Evolutionary conservation across 1,140 invertebrate genomes (phyloP).

Genomic region (Aphelenchoides avenae): DNA sequence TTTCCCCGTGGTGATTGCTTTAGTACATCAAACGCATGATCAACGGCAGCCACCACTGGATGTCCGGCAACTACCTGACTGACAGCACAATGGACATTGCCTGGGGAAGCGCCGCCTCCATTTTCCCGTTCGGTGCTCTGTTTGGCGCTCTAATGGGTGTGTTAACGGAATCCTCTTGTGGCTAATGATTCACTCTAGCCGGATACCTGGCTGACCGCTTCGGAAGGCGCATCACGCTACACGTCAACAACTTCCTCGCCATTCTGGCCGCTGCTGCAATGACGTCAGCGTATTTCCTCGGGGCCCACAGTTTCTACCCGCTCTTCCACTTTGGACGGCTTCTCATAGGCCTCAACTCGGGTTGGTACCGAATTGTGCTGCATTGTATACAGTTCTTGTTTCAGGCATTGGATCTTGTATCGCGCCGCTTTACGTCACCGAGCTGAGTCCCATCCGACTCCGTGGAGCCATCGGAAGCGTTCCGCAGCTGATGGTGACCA

Average conservation of each 20-base stretch:
- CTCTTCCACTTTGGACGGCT: slow-evolving; percentile 29
- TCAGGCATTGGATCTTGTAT: too few species aligned
- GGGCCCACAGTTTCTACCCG: slow-evolving; percentile 25
- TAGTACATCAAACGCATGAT: slow-evolving; percentile 30
- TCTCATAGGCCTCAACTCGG: slow-evolving; percentile 31
- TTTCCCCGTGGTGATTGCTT: too few species aligned
- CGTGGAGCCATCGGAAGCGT: slow-evolving; percentile 76
- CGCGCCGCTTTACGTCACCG: too few species aligned
- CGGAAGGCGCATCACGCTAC: slow-evolving; percentile 18
- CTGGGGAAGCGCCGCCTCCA: too few species aligned
- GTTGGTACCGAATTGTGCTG: too few species aligned
- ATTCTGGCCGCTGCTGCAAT: slow-evolving; percentile 15
- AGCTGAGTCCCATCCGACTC: too few species aligned
- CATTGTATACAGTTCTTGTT: too few species aligned
- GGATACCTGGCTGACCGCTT: slow-evolving; percentile 25
- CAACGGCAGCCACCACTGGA: slow-evolving; percentile 14
- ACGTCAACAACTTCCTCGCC: slow-evolving; percentile 30
- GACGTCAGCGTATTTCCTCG: slow-evolving; percentile 8
- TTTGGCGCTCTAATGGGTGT: slow-evolving; percentile 22
- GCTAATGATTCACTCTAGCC: too few species aligned
- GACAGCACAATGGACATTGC: slow-evolving; percentile 5
- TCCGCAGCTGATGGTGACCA: slow-evolving; percentile 76
- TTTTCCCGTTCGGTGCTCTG: slow-evolving; percentile 29
- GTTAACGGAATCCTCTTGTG: too few species aligned
- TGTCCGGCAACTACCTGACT: slow-evolving; percentile 3